Evolutionary conservation across 2,888 invertebrate genomes (phyloP).

Genomic region (Drosophila koepferae): DNA sequence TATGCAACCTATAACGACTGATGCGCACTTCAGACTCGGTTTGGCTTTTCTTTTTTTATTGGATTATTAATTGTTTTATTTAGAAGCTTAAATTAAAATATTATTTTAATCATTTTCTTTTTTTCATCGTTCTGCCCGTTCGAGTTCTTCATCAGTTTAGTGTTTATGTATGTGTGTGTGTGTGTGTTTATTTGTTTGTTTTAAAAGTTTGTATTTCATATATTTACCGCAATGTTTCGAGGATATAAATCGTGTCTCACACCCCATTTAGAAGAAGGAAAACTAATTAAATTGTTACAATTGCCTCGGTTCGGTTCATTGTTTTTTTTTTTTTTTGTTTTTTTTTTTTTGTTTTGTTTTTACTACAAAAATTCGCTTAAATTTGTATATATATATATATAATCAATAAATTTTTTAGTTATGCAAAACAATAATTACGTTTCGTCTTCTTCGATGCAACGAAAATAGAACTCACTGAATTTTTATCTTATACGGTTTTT

Average conservation of each 20-base stretch:
- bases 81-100: slow-evolving; percentile 82
- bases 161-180: slow-evolving; percentile 59
- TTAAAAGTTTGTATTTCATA: slow-evolving; percentile 33
- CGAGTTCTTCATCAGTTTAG: slow-evolving; percentile 62
- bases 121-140: slow-evolving; percentile 62
- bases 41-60: slow-evolving; percentile 68
- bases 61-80: slow-evolving; percentile 81
- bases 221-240: slow-evolving; percentile 51
- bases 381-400: slow-evolving; percentile 65
- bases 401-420: slow-evolving; percentile 72
- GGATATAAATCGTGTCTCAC: slow-evolving; percentile 50
- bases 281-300: slow-evolving; percentile 55
- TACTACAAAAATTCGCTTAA: slow-evolving; percentile 60
- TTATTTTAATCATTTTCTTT: slow-evolving; percentile 75
- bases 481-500: slow-evolving; percentile 38
- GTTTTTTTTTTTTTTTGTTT: slow-evolving; percentile 43
- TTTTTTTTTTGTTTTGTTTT: slow-evolving; percentile 49
- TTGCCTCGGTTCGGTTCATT: slow-evolving; percentile 56
- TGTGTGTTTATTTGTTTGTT: slow-evolving; percentile 29
- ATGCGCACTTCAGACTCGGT: slow-evolving; percentile 10
- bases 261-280: slow-evolving; percentile 46
- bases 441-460: slow-evolving; percentile 25
- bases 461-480: slow-evolving; percentile 34
- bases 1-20: slow-evolving; percentile 35
- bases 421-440: slow-evolving; percentile 74